Conservation (phyloP, 2,113 vertebrate genomes). For the Arothron firmamentum region DNA sequence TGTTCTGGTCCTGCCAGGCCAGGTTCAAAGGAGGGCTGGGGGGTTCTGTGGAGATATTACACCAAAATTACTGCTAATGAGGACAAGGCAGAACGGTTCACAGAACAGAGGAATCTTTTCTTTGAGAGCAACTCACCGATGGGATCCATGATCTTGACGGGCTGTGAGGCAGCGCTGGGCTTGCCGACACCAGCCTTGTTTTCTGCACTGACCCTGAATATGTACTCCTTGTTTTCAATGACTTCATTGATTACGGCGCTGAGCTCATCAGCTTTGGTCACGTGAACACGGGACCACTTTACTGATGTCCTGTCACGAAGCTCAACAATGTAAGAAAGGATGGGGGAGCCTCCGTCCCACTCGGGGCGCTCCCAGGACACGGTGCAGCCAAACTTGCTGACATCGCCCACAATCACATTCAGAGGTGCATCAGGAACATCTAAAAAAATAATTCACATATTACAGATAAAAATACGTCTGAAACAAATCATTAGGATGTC, state of each 20-base stretch:
- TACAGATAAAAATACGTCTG: no score
- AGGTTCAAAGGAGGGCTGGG: slow-evolving; percentile 93
- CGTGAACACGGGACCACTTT: slow-evolving; percentile 87
- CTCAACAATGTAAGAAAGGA: slow-evolving; percentile 91
- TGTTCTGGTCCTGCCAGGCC: slow-evolving; percentile 85
- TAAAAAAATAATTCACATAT: slow-evolving; percentile 39
- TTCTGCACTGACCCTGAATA: slow-evolving; percentile 93
- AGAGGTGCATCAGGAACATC: slow-evolving; percentile 93
- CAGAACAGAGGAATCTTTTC: not conserved
- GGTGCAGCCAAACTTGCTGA: slow-evolving; percentile 89
- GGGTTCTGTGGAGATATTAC: slow-evolving; percentile 73
- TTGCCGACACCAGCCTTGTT: slow-evolving; percentile 93
- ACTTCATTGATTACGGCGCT: slow-evolving; percentile 88
- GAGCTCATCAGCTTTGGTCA: slow-evolving; percentile 83
- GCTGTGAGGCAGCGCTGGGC: slow-evolving; percentile 87
- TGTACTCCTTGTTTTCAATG: slow-evolving; percentile 98
- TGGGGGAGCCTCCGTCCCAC: slow-evolving; percentile 88
- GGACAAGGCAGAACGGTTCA: no score
- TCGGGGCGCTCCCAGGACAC: slow-evolving; percentile 91
- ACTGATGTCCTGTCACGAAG: slow-evolving; percentile 90
- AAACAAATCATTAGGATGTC: no score
- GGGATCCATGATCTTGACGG: slow-evolving; percentile 94
- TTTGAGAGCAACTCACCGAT: slow-evolving; percentile 76
- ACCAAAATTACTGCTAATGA: not conserved
- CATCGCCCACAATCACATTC: slow-evolving; percentile 86